phyloP scores from a whole-genome alignment of 2,113 vertebrate species.

The Ifrita kowaldi region DNA sequence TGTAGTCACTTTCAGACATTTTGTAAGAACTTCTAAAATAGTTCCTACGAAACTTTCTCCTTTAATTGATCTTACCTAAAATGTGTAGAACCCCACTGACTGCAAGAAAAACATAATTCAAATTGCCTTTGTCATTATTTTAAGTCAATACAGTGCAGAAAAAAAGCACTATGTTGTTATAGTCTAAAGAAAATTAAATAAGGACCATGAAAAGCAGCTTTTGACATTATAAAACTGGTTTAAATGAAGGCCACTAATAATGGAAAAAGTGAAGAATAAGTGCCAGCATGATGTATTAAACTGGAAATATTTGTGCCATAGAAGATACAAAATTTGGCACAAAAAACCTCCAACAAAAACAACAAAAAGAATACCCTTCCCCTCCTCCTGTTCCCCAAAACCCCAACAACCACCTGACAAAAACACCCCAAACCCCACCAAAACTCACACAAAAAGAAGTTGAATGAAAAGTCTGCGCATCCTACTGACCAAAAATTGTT shows the following conservation, averaged over 20 bases:
- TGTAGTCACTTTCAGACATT: neutral
- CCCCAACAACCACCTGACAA: too few relatives aligned
- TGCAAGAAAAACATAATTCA: neutral
- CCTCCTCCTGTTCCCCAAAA: accelerated
- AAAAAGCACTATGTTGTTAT: neutral
- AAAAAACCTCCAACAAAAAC: neutral
- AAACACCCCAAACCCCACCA: neutral
- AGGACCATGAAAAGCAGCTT: neutral
- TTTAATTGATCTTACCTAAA: neutral
- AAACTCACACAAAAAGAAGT: neutral
- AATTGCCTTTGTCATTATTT: neutral
- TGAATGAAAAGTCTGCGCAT: neutral
- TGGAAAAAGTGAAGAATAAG: neutral
- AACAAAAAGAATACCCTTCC: neutral
- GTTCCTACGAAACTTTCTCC: neutral
- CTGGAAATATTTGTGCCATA: neutral
- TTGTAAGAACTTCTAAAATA: neutral
- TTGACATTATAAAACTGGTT: neutral
- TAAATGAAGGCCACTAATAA: neutral
- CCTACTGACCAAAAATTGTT: accelerated
- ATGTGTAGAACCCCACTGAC: neutral
- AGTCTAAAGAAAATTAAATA: neutral
- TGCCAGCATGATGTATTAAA: neutral
- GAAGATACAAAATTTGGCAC: neutral
- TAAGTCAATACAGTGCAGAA: neutral